Evolutionary conservation across 2,797 vertebrate species (phyloP).

Genomic region (Allobates femoralis): DNA sequence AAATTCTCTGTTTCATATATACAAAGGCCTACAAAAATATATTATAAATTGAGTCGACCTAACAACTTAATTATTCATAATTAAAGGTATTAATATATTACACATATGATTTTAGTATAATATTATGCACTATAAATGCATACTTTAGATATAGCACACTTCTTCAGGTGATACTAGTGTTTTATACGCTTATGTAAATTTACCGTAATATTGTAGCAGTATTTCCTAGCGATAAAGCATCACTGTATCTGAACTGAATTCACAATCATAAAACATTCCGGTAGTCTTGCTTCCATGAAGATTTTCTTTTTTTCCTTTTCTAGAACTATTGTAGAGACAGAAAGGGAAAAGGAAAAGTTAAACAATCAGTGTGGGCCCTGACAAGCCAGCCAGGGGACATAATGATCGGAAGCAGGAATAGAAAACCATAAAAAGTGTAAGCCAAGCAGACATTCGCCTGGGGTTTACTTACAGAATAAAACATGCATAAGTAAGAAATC

Average conservation of each 20-base stretch:
- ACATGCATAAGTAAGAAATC: constrained; percentile 46
- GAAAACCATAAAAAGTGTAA: constrained; percentile 3
- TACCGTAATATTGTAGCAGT: neutral
- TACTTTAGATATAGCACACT: neutral
- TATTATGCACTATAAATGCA: no score
- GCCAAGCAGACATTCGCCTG: constrained; percentile 21
- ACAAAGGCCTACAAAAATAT: neutral
- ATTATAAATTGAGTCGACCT: no score
- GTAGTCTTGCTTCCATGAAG: neutral
- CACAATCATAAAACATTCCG: neutral
- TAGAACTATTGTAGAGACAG: neutral
- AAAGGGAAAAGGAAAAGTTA: neutral
- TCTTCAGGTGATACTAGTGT: neutral
- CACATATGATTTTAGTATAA: no score
- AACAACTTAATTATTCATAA: neutral
- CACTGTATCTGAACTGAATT: neutral
- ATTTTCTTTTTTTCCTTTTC: neutral
- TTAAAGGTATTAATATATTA: neutral
- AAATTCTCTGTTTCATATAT: neutral
- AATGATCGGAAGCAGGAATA: constrained; percentile 5
- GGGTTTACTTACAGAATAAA: constrained; percentile 38
- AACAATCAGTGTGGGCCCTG: neutral
- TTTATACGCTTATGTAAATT: neutral
- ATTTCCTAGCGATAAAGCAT: neutral
- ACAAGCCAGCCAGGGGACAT: neutral